phyloP scores from a whole-genome alignment of 2,113 vertebrate genomes.

The Sterrhoptilus dennistouni region DNA sequence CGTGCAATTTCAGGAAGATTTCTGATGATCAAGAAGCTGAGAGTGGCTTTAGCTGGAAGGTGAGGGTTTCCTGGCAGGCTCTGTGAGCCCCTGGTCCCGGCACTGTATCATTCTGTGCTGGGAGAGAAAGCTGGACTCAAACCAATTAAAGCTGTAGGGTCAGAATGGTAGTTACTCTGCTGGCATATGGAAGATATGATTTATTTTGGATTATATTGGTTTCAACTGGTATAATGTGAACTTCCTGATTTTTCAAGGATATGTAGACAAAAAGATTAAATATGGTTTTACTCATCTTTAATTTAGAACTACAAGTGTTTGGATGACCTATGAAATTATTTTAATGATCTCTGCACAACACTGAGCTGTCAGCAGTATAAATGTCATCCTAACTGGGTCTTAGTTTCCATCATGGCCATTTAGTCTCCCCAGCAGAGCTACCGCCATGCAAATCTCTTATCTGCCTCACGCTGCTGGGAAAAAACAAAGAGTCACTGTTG shows the following conservation, averaged over 20 bases:
- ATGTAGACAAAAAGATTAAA: not conserved
- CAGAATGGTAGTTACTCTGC: not conserved
- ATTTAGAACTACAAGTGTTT: slow-evolving; percentile 31
- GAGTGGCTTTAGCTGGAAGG: not conserved
- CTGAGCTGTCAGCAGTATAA: slow-evolving; percentile 25
- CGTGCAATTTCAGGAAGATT: not conserved
- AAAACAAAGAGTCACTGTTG: not conserved
- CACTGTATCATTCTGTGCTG: not conserved
- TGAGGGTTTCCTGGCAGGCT: not conserved
- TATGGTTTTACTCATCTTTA: slow-evolving; percentile 45
- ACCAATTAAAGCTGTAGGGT: not conserved
- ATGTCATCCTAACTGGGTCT: not conserved
- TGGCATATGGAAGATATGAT: slow-evolving; percentile 37
- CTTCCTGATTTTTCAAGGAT: slow-evolving; percentile 20
- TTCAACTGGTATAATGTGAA: slow-evolving; percentile 4
- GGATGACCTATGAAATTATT: slow-evolving; percentile 31
- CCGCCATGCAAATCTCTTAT: not conserved
- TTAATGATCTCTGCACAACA: not conserved
- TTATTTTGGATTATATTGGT: slow-evolving; percentile 49
- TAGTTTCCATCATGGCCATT: slow-evolving; percentile 27
- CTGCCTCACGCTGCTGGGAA: not conserved
- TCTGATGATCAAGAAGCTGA: not conserved
- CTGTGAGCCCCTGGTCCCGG: not conserved
- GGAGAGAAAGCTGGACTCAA: not conserved
- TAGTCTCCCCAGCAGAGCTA: not conserved